Conservation (phyloP, 2,797 vertebrate genomes). For the Takifugu rubripes region DNA sequence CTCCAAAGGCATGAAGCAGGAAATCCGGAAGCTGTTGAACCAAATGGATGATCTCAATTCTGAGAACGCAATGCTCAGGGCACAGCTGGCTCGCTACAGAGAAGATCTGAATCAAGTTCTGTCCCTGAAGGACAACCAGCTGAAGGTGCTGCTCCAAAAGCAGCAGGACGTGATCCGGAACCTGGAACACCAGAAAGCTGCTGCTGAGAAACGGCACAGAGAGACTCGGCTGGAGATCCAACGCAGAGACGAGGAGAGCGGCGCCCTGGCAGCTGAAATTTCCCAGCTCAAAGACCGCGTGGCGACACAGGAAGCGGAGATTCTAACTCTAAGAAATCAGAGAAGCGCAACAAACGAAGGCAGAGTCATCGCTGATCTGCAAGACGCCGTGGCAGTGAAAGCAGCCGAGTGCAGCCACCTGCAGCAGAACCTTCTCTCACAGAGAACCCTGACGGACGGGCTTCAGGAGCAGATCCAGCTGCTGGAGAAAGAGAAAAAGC, state of each 20-base stretch:
- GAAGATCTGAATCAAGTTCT: slow-evolving; percentile 88
- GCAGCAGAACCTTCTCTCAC: slow-evolving; percentile 68
- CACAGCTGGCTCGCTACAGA: slow-evolving; percentile 85
- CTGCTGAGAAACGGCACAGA: slow-evolving; percentile 72
- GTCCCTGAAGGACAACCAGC: slow-evolving; percentile 86
- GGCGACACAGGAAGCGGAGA: slow-evolving; percentile 48
- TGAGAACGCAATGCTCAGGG: slow-evolving; percentile 88
- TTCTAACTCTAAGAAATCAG: slow-evolving; percentile 41
- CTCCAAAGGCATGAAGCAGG: slow-evolving; percentile 77
- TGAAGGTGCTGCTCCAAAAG: slow-evolving; percentile 84
- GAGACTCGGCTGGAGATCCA: slow-evolving; percentile 62
- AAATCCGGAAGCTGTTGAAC: slow-evolving; percentile 78
- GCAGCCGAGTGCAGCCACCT: slow-evolving; percentile 68
- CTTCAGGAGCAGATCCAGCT: slow-evolving; percentile 54
- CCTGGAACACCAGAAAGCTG: slow-evolving; percentile 78
- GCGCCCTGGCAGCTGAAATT: slow-evolving; percentile 52
- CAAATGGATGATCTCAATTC: slow-evolving; percentile 89
- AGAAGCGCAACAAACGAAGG: slow-evolving; percentile 44
- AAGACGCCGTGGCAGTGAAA: slow-evolving; percentile 66
- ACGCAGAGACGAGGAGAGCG: slow-evolving; percentile 55
- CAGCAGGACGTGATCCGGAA: slow-evolving; percentile 83
- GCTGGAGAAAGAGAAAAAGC: slow-evolving; percentile 48
- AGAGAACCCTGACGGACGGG: slow-evolving; percentile 49
- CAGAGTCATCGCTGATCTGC: slow-evolving; percentile 69
- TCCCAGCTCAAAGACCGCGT: slow-evolving; percentile 50